A percentile compares a stretch with the other conserved stretches of the same genome.
phyloP scores from a whole-genome alignment of 2,797 vertebrate species.

The Macropus fuliginosus region DNA sequence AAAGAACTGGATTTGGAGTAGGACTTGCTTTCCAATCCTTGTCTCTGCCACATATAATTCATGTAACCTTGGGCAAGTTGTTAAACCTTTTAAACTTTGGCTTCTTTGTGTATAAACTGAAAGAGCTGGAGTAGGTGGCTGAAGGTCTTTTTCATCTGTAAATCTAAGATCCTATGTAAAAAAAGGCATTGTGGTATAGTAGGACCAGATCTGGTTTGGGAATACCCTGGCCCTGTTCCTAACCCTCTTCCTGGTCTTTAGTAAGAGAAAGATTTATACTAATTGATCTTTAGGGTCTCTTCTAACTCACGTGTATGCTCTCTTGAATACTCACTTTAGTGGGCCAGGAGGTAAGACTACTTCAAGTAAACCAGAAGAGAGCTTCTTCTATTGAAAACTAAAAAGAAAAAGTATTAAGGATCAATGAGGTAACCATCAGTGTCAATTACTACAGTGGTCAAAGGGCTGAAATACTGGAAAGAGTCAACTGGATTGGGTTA shows the following conservation, averaged over 20 bases:
- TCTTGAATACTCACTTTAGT: not conserved
- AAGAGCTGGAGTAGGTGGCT: not conserved
- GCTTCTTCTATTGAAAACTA: not conserved
- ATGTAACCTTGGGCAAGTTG: not conserved
- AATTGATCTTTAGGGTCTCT: not conserved
- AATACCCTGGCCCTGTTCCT: not conserved
- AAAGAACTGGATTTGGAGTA: not conserved
- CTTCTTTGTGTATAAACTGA: not conserved
- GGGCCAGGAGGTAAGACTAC: not conserved
- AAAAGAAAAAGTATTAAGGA: not conserved
- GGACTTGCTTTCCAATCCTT: not conserved
- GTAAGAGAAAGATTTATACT: not conserved
- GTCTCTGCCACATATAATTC: not conserved
- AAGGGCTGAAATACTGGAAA: not conserved
- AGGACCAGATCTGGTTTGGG: not conserved
- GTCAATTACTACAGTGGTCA: not conserved
- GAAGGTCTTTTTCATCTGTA: not conserved
- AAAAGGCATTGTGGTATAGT: not conserved
- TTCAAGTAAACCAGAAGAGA: not conserved
- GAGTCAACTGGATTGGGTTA: not conserved
- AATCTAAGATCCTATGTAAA: not conserved
- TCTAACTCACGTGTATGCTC: not conserved
- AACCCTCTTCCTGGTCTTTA: not conserved
- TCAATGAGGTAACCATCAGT: not conserved
- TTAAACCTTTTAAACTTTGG: not conserved